Base-by-base conservation (phyloP, 1,140 invertebrate species). In the Drosophila subobscura region DNA sequence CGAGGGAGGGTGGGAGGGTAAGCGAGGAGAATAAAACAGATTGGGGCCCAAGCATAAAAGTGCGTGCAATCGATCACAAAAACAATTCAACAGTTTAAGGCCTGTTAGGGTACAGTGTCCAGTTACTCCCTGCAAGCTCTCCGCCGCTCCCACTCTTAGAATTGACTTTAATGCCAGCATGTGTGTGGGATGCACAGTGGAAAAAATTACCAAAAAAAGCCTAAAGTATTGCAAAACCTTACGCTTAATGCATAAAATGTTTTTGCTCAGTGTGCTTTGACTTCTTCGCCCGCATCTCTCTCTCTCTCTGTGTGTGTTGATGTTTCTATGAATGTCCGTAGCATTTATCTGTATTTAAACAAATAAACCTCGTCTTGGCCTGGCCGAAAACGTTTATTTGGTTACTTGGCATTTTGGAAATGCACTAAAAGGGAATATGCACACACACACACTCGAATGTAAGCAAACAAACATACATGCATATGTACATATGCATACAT, bases 281-380 rank as follows among this genome's bases (percentile, higher is more conserved):
- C 6, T 46, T 14, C 12, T 12, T 41, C 20, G 37, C 40, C 22
- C 40, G 1, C 10, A 27, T 55, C 6, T 42, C 12, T 44, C 37
- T 23, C 5, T 55, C 10, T 45, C 37, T 23, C 33, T 27, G 41
- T 53, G 41, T 50, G 45, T 50, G 45, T 64, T 33, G 78, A 56
- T 72, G 52, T 77, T 80, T 73, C 63, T 72, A 74, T 80, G 67
- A 71, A 74, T 85, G 77, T 80, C 81, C 73, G 52, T 86, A 61
- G 77, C 72, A 70, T 85, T 85, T 85, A 85, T 85, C 80, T 79
- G 79, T 79, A 80, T 85, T 85, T 85, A 86, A 85, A 68, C 77
- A 86, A 86, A 80, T 68, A 72, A 77, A 86, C 81, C 61, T 54
- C 59, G 68, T 77, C 47, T 74, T 80, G 81, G 27, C 47, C 37